Evolutionary conservation across 1,140 invertebrate genomes (phyloP).

Genomic region (Homarus americanus): DNA sequence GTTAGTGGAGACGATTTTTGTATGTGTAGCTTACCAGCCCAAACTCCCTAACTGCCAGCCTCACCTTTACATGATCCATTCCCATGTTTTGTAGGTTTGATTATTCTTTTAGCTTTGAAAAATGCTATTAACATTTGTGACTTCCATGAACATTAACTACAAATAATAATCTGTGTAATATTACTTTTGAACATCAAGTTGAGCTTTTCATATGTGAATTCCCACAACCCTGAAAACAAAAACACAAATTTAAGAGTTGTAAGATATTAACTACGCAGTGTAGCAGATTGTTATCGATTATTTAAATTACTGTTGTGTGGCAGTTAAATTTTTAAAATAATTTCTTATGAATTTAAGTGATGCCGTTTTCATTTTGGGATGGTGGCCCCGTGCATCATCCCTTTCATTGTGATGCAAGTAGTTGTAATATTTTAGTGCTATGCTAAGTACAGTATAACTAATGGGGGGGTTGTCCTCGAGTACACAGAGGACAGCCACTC

Average conservation of each 20-base stretch:
- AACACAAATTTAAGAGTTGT: background rate
- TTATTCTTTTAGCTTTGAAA: background rate
- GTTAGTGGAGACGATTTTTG: constrained; percentile 39
- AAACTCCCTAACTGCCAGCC: constrained; percentile 2
- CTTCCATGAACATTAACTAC: background rate
- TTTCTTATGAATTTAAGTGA: background rate
- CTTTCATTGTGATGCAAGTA: background rate
- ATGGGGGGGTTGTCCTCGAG: background rate
- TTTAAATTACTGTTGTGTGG: background rate
- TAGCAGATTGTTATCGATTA: background rate
- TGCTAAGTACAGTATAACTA: background rate
- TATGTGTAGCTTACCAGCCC: constrained; percentile 45
- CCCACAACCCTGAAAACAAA: too few relatives aligned
- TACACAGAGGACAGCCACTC: background rate
- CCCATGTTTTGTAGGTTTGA: background rate
- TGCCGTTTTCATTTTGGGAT: background rate
- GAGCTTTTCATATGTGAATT: background rate
- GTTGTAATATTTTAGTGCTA: background rate
- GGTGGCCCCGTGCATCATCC: background rate
- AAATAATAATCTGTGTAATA: background rate
- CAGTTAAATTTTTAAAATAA: background rate
- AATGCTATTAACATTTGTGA: background rate
- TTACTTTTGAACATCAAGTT: background rate
- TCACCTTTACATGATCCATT: constrained; percentile 13
- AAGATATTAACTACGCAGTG: background rate